Evolutionary conservation across 2,888 invertebrate genomes (phyloP), one percentile per base, ranked within the genome.

Genomic region (Conops quadrifasciatus): DNA sequence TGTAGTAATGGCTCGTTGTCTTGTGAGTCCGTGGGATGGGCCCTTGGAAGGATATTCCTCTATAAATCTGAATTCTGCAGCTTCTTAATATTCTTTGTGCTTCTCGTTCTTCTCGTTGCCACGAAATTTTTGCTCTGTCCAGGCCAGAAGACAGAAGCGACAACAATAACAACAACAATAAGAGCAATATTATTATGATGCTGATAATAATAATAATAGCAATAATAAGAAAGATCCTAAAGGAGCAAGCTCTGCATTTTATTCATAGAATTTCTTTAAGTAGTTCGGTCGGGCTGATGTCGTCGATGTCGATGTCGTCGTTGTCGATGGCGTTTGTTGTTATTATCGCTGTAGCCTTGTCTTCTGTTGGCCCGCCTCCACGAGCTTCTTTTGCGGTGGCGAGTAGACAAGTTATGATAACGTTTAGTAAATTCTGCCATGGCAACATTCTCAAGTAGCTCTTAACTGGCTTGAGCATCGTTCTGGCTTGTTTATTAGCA

Each of bases 401-500:
- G 28, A 24, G 58, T 26, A 26, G 15, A 58, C 28, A 28, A 58
- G 58, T 58, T 58, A 58, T 58, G 26, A 58, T 28, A 26, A 13
- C 26, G 26, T 58, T 28, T 28, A 1, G 58, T 56, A 21, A 56
- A 28, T 58, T 15, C 9, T 24, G 58, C 58, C 1, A 19, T 21
- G 28, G 58, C 58, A 26, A 28, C 43, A 47, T 26, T 24, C 45
- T n/a, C 28, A 24, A 62, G 62, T 15, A 26, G 59, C 62, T 62
- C 45, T 53, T 30, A 53, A 24, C 66, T 51, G 19, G 4, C 36
- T 66, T 66, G 53, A 66, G 66, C 53, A 53, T 53, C 66, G 36
- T 67, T 43, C 36, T 36, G 15, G 56, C 56, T 36, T 58, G 67
- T 58, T 58, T 26, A 67, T 67, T 67, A 67, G 67, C 67, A 58